Conservation (phyloP, 1,140 invertebrate species). For the Drosophila arawakana region DNA sequence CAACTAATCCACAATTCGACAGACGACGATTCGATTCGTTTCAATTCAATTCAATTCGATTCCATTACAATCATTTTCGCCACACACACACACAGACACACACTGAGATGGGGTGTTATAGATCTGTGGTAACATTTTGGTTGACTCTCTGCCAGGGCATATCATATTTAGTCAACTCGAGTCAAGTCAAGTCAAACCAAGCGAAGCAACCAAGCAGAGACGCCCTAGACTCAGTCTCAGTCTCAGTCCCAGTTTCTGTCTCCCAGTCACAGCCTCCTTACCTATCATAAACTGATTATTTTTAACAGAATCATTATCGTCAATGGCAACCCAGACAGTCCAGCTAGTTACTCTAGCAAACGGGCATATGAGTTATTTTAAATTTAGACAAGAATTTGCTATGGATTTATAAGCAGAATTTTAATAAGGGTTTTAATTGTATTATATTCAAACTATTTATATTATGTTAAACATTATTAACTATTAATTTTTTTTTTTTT, state of each 20-base stretch:
- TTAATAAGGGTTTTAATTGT: too few relatives aligned
- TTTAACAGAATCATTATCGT: conserved; percentile 82
- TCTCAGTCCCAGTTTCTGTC: conserved; percentile 12
- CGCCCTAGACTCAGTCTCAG: conserved; percentile 12
- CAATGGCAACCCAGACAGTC: conserved; percentile 39
- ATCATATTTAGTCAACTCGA: conserved; percentile 72
- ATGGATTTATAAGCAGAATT: too few relatives aligned
- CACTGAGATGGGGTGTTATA: conserved; percentile 29
- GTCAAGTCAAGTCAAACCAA: conserved; percentile 47
- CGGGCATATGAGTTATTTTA: neutral
- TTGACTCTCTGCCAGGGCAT: conserved; percentile 75
- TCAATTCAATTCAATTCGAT: conserved; percentile 32
- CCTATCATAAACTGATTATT: conserved; percentile 81
- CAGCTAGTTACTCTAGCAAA: neutral
- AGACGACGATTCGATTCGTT: conserved; percentile 42
- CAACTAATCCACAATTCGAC: conserved; percentile 75
- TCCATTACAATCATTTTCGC: conserved; percentile 66
- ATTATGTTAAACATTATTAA: neutral
- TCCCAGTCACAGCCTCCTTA: conserved; percentile 29
- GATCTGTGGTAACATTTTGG: conserved; percentile 76
- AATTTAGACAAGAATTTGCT: neutral
- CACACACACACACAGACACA: conserved; percentile 59
- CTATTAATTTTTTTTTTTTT: neutral
- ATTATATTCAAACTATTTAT: neutral
- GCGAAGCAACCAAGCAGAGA: conserved; percentile 33